Evolutionary conservation across 2,888 invertebrate genomes (phyloP), one percentile per base, ranked within the genome.

Genomic region (Blastobasis lacticolella): DNA sequence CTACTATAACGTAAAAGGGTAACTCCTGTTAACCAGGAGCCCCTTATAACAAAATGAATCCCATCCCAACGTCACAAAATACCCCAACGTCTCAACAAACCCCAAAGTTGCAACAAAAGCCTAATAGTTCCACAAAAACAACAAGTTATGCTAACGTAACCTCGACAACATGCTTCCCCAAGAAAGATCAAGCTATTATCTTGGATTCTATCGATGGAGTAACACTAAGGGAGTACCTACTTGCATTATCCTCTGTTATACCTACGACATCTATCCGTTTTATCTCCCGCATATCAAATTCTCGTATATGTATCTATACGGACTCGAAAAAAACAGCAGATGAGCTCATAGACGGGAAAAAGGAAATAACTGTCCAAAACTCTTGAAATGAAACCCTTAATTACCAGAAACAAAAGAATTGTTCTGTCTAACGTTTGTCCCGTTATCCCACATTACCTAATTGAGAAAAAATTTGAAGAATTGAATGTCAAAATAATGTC

Each of bases 121-220:
- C 23, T 10, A 41, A 41, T 41, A 41, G 41, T 41, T 41, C 41
- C 41, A 36, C 37, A 6, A 42, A 46, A 37, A 42, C 42, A n/a
- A 43, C 41, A 37, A 52, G 53, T 43, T 55, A 55, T 40, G 55
- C 55, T 8, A 55, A 50, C 10, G 52, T 55, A 5, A 50, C 53
- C 5, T 56, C 56, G 45, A 45, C 38, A 23, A 50, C 45, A 36
- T 38, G 42, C n/a, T 54, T 51, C 49, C 58, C 60, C 6, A 60
- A 53, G 43, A 60, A 60, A 52, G 58, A 58, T 44, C 60, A 60
- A 57, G 57, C 60, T 9, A 52, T 60, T 7, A 48, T 60, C 45
- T 4, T 60, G 6, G 55, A 58, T 9, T 49, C 57, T 4, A 52
- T 58, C 5, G 57, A 56, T n/a, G 57, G 54, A 48, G 46, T 55